phyloP scores from a whole-genome alignment of 1,140 invertebrate genomes.

The Bombyx mori region DNA sequence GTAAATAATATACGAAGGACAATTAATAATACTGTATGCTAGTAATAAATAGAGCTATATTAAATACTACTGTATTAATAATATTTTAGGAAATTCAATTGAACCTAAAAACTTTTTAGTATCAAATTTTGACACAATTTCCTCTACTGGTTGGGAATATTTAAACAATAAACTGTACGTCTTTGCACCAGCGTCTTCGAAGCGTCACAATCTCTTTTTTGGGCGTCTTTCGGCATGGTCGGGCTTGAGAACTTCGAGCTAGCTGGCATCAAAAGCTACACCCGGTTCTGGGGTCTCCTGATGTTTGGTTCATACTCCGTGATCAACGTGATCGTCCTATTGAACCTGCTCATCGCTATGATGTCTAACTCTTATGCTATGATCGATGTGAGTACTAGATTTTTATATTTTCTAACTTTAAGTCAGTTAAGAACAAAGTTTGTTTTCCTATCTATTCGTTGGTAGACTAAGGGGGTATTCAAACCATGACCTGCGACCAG shows the following conservation, averaged over 20 bases:
- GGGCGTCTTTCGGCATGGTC: constrained; percentile 93
- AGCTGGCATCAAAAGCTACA: constrained; percentile 88
- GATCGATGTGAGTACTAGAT: constrained; percentile 16
- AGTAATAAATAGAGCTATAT: no score
- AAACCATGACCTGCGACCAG: no score
- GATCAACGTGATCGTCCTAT: constrained; percentile 92
- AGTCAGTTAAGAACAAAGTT: no score
- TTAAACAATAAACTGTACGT: neutral
- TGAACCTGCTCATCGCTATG: constrained; percentile 96
- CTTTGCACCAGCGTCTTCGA: constrained; percentile 85
- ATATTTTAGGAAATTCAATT: no score
- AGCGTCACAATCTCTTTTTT: constrained; percentile 93
- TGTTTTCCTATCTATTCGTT: no score
- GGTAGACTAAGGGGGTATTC: no score
- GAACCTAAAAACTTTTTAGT: no score
- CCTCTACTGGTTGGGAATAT: no score
- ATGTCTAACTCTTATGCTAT: constrained; percentile 91
- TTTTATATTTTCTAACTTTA: neutral
- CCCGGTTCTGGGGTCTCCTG: constrained; percentile 87
- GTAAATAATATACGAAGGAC: no score
- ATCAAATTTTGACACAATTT: no score
- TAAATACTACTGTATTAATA: no score
- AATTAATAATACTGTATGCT: no score
- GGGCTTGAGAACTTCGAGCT: constrained; percentile 88
- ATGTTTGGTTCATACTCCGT: constrained; percentile 92